Evolutionary conservation across 2,797 vertebrate genomes (phyloP), one percentile per base, ranked within the genome.

Genomic region (Netta rufina): DNA sequence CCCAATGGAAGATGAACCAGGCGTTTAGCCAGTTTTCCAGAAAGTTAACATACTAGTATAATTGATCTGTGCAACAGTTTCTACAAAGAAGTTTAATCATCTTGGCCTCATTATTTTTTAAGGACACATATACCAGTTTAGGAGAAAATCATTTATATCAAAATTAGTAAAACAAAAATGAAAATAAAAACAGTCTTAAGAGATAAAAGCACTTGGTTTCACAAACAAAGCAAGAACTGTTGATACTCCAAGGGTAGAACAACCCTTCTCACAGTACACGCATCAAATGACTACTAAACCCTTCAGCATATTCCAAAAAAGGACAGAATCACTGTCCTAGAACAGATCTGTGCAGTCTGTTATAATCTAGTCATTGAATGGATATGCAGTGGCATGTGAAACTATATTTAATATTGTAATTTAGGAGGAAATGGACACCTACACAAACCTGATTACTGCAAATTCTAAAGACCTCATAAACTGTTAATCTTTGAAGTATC

Each of bases 201-300:
- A 11, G 11, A 87, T 25, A 82, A 92, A 93, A 75, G 30, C 10
- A 65, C 6, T 65, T 36, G 7, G 28, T 76, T 87, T 92, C 53
- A 57, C 36, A 36, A 86, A 85, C 1, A 2, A 84, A 82, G 22
- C 0, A 1, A 39, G n/a, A 88, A 67, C 8, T 57, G 30, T 13
- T 21, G 62, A 28, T 22, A 54, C 12, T 14, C 81, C 53, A 67
- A 71, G 30, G 17, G 16, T 4, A 39, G 20, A 90, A n/a, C 1
- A 45, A 54, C 15, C 36, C 22, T 58, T 73, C 17, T 60, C 81
- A 74, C 53, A 86, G 22, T 43, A 47, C 10, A 53, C 15, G 9
- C 21, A 32, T 6, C 45, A 69, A 45, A 3, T 33, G 39, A 51
- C 15, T 61, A 28, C 56, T 39, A 36, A 82, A 32, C 19, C 15